Evolutionary conservation across 23 tunicate genomes (phyloP).

Genomic region (Styela clava): DNA sequence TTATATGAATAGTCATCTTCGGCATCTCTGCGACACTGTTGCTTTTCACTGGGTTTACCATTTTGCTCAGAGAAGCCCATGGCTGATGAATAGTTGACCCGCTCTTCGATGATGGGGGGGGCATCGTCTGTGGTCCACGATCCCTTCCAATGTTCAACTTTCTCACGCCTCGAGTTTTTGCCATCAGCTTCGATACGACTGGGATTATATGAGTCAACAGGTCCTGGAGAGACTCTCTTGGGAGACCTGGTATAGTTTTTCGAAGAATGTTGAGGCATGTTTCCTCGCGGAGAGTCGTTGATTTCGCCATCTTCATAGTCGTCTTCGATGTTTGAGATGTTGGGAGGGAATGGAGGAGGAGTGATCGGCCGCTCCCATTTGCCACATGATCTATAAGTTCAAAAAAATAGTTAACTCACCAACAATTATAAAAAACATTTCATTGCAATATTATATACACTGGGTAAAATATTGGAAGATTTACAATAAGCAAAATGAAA

Average conservation of each 20-base stretch:
- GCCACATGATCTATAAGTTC: not conserved
- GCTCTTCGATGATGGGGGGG: not conserved
- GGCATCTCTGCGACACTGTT: not conserved
- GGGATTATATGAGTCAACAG: not conserved
- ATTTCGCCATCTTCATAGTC: not conserved
- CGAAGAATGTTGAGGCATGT: not conserved
- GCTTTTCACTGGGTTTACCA: not conserved
- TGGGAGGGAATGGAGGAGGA: constrained; percentile 85
- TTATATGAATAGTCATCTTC: not conserved
- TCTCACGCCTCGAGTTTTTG: not conserved
- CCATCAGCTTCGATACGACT: not conserved
- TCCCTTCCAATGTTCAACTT: not conserved
- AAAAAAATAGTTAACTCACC: too few relatives aligned
- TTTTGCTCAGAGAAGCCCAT: not conserved
- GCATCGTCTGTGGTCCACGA: not conserved
- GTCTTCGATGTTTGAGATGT: constrained; percentile 27
- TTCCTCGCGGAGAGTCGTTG: not conserved
- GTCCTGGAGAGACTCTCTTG: not conserved
- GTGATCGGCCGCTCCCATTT: constrained; percentile 48
- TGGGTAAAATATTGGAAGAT: too few relatives aligned
- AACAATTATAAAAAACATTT: too few relatives aligned
- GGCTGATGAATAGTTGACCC: not conserved
- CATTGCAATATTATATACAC: too few relatives aligned
- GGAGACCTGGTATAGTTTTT: not conserved
- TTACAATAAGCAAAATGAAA: too few relatives aligned